Conservation (phyloP, 2,797 vertebrate species). For the Knipowitschia caucasica region DNA sequence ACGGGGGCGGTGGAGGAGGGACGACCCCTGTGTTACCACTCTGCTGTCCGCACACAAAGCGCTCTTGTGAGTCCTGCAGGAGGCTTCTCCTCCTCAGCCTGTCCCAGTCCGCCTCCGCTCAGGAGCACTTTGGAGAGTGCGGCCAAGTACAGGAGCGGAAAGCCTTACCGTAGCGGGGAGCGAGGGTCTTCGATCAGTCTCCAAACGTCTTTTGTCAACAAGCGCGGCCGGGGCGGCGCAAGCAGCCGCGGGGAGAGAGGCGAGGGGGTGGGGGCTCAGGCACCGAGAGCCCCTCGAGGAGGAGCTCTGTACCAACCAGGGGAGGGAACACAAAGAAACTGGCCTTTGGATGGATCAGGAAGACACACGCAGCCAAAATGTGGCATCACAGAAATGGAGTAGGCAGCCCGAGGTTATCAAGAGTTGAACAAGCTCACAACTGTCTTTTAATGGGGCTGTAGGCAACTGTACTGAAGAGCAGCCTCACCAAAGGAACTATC, state of each 20-base stretch:
- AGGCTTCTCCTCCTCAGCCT: conserved; percentile 16
- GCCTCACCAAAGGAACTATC: not conserved
- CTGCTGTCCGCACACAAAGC: conserved; percentile 69
- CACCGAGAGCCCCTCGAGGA: conserved; percentile 60
- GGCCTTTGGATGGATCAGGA: conserved; percentile 8
- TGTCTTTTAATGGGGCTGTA: conserved; percentile 17
- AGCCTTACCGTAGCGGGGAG: conserved; percentile 42
- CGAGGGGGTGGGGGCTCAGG: conserved; percentile 55
- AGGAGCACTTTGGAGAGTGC: not conserved
- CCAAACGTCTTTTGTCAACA: conserved; percentile 80
- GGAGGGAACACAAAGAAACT: conserved; percentile 51
- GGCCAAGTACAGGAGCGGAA: conserved; percentile 14
- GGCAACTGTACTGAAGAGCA: conserved; percentile 3
- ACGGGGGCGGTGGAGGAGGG: conserved; percentile 54
- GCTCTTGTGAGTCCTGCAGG: conserved; percentile 59
- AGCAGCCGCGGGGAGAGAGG: conserved; percentile 58
- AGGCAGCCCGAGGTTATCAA: conserved; percentile 17
- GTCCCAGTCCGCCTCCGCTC: conserved; percentile 11
- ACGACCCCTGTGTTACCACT: conserved; percentile 53
- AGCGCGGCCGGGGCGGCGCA: conserved; percentile 64
- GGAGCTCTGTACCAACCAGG: conserved; percentile 61
- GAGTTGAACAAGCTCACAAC: conserved; percentile 18
- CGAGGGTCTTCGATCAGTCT: conserved; percentile 47
- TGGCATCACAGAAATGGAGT: not conserved
- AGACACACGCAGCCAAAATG: conserved; percentile 18